Evolutionary conservation across 2,113 vertebrate species (phyloP), one percentile per base, ranked within the genome.

Genomic region (Gambusia holbrooki): DNA sequence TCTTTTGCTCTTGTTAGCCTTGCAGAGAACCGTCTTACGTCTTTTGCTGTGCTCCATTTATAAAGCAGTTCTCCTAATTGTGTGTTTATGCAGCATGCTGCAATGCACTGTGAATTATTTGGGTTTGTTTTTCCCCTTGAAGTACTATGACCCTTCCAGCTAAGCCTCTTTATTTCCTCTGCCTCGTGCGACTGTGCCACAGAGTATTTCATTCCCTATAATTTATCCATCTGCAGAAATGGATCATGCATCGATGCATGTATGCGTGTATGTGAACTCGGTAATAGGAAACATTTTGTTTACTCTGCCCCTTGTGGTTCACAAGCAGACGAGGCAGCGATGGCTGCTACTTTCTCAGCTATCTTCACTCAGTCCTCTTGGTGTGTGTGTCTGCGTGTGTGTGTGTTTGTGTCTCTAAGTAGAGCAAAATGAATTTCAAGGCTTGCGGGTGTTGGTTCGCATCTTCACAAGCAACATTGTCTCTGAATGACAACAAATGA

Each of bases 221-320:
- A 88, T 90, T 87, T 85, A 89, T 89, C 89, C 87, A 87, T 90
- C 84, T 85, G 73, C 84, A 87, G 81, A 84, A 90, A 84, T 81
- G 76, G 85, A 79, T 80, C 77, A 45, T 74, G 75, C 51, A 5
- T 60, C 42, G 54, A 62, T 51, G 70, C 71, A 68, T 67, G 63
- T 35, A 51, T 69, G 35, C 32, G 37, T 69, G 51, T 11, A 70
- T 35, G 65, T 11, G 61, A 45, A 32, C 70, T 76, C 73, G 79
- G 77, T 84, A 89, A 86, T 83, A 82, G 85, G 84, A 89, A 88
- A 78, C 42, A 71, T 80, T 85, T 82, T 83, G 77, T 89, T 89
- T 86, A 76, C 83, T 79, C 17, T 71, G 74, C 69, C 74, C 82
- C 82, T 83, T 37, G 74, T 87, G 86, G 85, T 90, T 90, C 83